phyloP scores from a whole-genome alignment of 2,888 invertebrate species.

The Xanthia icteritia region DNA sequence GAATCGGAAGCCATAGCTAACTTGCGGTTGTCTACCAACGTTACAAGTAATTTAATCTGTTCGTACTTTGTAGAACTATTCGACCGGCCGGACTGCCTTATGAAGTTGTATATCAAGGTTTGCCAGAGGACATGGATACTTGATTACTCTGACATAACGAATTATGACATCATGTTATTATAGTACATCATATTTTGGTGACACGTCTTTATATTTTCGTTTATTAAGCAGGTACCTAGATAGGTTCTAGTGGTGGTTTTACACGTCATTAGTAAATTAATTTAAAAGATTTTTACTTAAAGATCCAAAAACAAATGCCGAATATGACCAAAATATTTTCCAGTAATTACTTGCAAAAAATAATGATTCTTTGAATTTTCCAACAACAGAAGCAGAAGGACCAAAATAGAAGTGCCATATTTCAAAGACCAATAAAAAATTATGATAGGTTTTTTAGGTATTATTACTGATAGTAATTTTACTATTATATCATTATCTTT shows the following conservation, averaged over 20 bases:
- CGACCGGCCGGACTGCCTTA: neutral
- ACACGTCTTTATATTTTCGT: conserved; percentile 18
- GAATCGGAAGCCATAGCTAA: conserved; percentile 31
- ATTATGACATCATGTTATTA: conserved; percentile 45
- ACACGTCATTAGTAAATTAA: neutral
- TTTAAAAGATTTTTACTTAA: neutral
- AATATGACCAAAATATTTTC: neutral
- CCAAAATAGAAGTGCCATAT: neutral
- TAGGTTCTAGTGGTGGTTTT: neutral
- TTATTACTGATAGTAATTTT: neutral
- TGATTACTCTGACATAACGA: conserved; percentile 36
- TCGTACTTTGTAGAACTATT: conserved; percentile 32
- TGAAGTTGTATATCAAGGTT: conserved; percentile 37
- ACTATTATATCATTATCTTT: neutral
- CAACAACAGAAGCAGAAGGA: neutral
- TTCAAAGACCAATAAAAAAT: conserved; percentile 5
- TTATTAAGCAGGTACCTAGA: neutral
- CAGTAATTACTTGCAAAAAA: no score
- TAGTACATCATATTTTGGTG: conserved; percentile 4
- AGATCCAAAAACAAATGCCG: no score
- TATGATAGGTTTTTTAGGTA: neutral
- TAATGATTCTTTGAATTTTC: neutral
- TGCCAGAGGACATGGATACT: conserved; percentile 30
- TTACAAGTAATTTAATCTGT: conserved; percentile 49
- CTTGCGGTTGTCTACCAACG: conserved; percentile 46